Conservation (phyloP, 2,113 vertebrate genomes). For the Rafetus swinhoei region DNA sequence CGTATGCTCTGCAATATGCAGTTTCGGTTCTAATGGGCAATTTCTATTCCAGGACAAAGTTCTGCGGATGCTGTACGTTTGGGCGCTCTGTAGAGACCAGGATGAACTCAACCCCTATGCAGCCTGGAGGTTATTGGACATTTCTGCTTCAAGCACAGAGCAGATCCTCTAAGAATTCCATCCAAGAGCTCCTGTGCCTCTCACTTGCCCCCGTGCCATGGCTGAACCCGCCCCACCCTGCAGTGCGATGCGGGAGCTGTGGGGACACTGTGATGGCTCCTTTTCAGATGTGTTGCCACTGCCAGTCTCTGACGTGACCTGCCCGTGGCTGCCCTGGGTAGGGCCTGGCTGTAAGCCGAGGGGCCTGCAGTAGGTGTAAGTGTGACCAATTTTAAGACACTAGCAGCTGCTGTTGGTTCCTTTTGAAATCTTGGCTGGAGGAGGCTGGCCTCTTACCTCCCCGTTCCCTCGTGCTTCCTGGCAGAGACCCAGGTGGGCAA, state of each 20-base stretch:
- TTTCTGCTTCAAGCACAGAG: slow-evolving; percentile 93
- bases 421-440: background rate
- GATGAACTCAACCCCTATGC: slow-evolving; percentile 92
- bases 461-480: background rate
- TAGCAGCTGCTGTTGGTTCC: background rate
- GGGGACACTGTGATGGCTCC: background rate
- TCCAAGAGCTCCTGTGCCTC: background rate
- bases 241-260: background rate
- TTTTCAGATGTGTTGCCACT: background rate
- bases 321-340: background rate
- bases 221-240: rapidly evolving
- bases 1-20: background rate
- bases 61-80: slow-evolving; percentile 93
- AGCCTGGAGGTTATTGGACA: slow-evolving; percentile 95
- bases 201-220: background rate
- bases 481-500: background rate
- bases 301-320: rapidly evolving
- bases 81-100: slow-evolving; percentile 96
- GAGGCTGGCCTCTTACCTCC: background rate
- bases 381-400: background rate
- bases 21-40: rapidly evolving
- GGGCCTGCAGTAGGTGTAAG: background rate
- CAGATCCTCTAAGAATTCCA: slow-evolving; percentile 84
- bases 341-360: background rate
- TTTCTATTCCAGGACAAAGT: slow-evolving; percentile 89